A percentile compares a stretch with the other conserved stretches of the same genome.
Conservation (phyloP, 2,888 invertebrate species). For the Drosophila engyochracea region DNA sequence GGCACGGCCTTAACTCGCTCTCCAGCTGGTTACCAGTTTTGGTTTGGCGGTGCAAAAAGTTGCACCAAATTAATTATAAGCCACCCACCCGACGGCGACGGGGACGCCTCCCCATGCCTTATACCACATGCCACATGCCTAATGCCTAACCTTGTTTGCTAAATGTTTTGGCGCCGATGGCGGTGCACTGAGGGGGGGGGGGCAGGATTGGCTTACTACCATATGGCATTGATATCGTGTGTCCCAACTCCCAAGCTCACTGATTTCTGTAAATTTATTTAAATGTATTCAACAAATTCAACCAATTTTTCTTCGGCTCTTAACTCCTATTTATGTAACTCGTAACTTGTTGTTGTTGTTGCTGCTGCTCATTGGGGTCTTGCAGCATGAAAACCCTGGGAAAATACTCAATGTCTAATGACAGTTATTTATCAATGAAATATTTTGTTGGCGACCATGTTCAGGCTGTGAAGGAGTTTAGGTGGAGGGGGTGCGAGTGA, state of each 20-base stretch:
- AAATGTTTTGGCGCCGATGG: constrained; percentile 52
- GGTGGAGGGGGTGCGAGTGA: not conserved
- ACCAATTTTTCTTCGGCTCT: not conserved
- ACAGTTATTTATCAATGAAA: constrained; percentile 73
- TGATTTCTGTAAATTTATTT: constrained; percentile 61
- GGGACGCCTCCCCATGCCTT: constrained; percentile 66
- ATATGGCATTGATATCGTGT: constrained; percentile 52
- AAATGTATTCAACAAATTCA: constrained; percentile 33
- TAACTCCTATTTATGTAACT: constrained; percentile 36
- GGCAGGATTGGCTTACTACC: not conserved
- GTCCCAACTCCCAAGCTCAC: constrained; percentile 6
- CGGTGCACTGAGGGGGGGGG: constrained; percentile 15
- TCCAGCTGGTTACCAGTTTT: constrained; percentile 38
- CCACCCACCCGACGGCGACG: constrained; percentile 75
- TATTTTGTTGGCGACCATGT: constrained; percentile 26
- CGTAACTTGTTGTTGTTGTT: constrained; percentile 30
- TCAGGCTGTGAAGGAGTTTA: constrained; percentile 3
- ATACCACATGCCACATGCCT: constrained; percentile 38
- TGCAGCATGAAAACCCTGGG: constrained; percentile 55
- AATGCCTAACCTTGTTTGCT: constrained; percentile 43
- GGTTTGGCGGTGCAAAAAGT: constrained; percentile 65
- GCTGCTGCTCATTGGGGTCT: constrained; percentile 24
- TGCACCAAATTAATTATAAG: constrained; percentile 80
- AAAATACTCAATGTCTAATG: constrained; percentile 59
- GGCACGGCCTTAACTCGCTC: constrained; percentile 20